Conservation (phyloP, 2,797 vertebrate species). For the Esox masquinongy region DNA sequence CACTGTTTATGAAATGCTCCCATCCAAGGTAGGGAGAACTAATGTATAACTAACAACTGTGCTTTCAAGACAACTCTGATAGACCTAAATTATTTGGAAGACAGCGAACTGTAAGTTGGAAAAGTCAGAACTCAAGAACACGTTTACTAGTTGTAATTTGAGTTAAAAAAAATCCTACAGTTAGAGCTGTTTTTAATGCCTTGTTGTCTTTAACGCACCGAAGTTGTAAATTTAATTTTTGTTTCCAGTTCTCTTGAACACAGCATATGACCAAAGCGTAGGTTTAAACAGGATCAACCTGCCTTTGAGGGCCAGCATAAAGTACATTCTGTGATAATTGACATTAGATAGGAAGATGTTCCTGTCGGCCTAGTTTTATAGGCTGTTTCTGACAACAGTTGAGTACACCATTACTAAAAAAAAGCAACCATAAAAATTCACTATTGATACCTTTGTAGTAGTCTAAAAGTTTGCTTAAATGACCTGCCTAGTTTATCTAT, state of each 20-base stretch:
- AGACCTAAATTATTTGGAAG: no score
- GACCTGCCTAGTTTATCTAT: neutral
- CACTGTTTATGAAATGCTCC: neutral
- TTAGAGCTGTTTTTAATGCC: no score
- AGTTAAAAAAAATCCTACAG: no score
- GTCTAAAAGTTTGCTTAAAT: constrained; percentile 6
- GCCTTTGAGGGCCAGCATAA: neutral
- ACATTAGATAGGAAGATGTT: constrained; percentile 13
- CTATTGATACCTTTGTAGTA: constrained; percentile 18
- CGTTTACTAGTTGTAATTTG: no score
- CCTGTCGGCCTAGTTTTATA: constrained; percentile 76
- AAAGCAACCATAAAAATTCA: constrained; percentile 7
- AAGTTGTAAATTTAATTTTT: no score
- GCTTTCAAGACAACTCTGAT: neutral
- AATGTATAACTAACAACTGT: neutral
- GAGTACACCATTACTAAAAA: constrained; percentile 36
- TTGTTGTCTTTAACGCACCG: no score
- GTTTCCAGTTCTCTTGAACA: no score
- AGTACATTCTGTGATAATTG: neutral
- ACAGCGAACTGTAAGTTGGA: no score
- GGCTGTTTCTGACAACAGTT: constrained; percentile 43
- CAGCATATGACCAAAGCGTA: neutral
- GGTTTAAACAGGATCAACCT: neutral
- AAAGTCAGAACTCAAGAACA: neutral
- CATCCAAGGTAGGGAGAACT: neutral